phyloP scores from a whole-genome alignment of 2,113 vertebrate species.

The Irena cyanogastra region DNA sequence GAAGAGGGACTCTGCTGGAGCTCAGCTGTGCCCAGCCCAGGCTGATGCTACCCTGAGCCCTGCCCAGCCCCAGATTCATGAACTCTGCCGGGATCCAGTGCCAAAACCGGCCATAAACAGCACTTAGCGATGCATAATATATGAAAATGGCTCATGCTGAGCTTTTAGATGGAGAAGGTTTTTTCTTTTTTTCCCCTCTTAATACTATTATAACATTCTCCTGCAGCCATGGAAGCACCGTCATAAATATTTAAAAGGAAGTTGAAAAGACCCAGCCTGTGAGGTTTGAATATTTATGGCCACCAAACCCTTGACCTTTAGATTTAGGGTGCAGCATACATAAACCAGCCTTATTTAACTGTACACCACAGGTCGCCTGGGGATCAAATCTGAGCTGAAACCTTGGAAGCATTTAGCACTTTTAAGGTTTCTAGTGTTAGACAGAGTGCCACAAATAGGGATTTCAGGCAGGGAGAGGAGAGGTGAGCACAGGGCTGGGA shows the following conservation, averaged over 20 bases:
- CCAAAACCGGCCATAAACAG: not conserved
- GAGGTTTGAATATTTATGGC: not conserved
- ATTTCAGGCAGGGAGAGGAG: not conserved
- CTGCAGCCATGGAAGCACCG: not conserved
- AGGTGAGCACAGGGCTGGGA: not conserved
- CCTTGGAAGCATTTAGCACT: not conserved
- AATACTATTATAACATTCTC: not conserved
- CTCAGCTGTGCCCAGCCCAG: not conserved
- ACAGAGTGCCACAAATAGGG: not conserved
- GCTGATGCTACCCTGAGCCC: not conserved
- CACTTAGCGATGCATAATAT: constrained; percentile 14
- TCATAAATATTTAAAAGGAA: constrained; percentile 44
- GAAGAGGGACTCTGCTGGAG: not conserved
- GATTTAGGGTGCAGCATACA: not conserved
- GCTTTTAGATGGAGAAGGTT: not conserved
- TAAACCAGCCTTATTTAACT: not conserved
- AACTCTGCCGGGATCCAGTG: not conserved
- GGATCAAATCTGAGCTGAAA: not conserved
- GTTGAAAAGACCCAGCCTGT: not conserved
- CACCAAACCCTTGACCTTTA: not conserved
- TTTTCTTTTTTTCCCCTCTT: not conserved
- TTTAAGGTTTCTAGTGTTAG: not conserved
- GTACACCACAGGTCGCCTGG: not conserved
- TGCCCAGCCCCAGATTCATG: not conserved
- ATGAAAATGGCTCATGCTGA: not conserved